Base-by-base conservation (phyloP, 2,113 vertebrate genomes). In the Nibea coibor region DNA sequence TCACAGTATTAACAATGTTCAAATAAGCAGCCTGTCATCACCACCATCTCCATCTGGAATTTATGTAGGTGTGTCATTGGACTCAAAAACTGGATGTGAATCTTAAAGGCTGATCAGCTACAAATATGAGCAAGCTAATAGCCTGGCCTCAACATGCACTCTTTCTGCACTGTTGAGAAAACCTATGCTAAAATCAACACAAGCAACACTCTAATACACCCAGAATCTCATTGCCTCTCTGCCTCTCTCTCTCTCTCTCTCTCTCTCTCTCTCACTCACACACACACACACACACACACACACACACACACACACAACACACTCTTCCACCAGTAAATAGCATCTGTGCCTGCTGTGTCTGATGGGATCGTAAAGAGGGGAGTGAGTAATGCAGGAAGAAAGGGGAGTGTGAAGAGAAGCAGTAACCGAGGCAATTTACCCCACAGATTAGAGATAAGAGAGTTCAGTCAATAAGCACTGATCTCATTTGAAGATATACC, bases 401-500 rank as follows among this genome's bases (percentile, higher is more conserved):
- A 79, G 71, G 77, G 61, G 65, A 66, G 66, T 75, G 59, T 57
- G 78, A 72, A 87, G 90, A 90, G 91, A 87, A 86, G 87, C 89
- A 80, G 84, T 90, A 89, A 89, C 88, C 79, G 62, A 91, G 89
- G 93, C 91, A 94, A 93, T 94, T 93, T 94, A 93, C 89, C 89
- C 86, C 83, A 65, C 87, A 94, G 93, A 94, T 94, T 91, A 94
- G 88, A 92, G 94, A 94, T 94, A 94, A 92, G 86, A 92, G 86
- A 91, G 86, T 92, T 93, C 92, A 94, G 93, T 94, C 94, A 93
- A 94, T 94, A 93, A 93, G 88, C 88, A 92, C 92, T 93, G 94
- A 94, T 94, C 91, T 94, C 93, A 94, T 94, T 94, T 94, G 89
- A 93, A 93, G 93, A 93, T 94, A 94, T 85, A 94, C 76, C 85